phyloP scores from a whole-genome alignment of 2,797 vertebrate species.

The Australoheros facetus region DNA sequence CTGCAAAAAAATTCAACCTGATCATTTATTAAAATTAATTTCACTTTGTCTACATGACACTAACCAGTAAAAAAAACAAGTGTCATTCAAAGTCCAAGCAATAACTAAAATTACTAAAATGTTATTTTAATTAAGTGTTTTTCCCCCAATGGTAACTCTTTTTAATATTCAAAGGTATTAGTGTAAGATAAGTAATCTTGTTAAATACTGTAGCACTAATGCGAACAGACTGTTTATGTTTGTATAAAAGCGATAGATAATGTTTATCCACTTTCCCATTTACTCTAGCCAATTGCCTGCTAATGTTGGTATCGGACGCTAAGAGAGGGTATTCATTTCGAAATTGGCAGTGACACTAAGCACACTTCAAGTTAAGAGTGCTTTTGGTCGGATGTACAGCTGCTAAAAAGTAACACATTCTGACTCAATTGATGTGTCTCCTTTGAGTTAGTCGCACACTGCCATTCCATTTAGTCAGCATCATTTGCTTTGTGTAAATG shows the following conservation, averaged over 20 bases:
- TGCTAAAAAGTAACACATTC: constrained; percentile 67
- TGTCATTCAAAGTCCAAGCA: constrained; percentile 25
- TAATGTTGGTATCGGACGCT: constrained; percentile 64
- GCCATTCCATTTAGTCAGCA: constrained; percentile 41
- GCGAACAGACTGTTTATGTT: constrained; percentile 72
- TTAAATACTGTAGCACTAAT: constrained; percentile 46
- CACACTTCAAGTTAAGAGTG: constrained; percentile 69
- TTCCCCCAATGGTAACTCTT: not conserved
- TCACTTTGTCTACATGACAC: constrained; percentile 52
- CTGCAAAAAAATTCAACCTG: constrained; percentile 45
- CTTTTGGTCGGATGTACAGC: constrained; percentile 69
- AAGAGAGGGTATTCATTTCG: constrained; percentile 75
- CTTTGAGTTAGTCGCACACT: constrained; percentile 48
- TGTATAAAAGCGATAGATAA: constrained; percentile 60
- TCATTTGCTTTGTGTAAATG: constrained; percentile 54
- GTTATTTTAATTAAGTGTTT: constrained; percentile 14
- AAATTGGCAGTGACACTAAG: constrained; percentile 68
- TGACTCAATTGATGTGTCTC: constrained; percentile 56
- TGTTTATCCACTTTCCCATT: constrained; percentile 70
- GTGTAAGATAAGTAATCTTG: constrained; percentile 19
- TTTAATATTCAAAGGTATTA: constrained; percentile 41
- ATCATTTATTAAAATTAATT: constrained; percentile 41
- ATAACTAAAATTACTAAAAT: constrained; percentile 2
- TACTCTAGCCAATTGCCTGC: constrained; percentile 63
- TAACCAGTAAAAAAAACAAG: constrained; percentile 35